phyloP scores from a whole-genome alignment of 2,797 vertebrate species.

The Muraenolepis orangiensis region DNA sequence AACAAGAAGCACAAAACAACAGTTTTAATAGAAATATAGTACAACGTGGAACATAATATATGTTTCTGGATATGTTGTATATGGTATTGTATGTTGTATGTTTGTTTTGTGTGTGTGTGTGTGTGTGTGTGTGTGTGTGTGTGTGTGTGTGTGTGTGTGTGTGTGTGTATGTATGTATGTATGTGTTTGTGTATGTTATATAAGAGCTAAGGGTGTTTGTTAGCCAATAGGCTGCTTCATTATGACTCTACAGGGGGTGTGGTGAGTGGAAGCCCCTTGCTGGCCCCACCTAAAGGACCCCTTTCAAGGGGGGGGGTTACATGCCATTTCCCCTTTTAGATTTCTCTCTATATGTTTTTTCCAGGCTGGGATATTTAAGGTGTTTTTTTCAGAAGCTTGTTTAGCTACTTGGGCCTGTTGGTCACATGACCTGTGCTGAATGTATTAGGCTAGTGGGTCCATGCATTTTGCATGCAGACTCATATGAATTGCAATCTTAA shows the following conservation, averaged over 20 bases:
- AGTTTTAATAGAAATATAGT: background rate
- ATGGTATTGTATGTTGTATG: background rate
- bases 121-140: background rate
- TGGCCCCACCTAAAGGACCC: constrained; percentile 54
- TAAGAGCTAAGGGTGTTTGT: background rate
- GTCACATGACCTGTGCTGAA: background rate
- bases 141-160: background rate
- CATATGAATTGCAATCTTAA: background rate
- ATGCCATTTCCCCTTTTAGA: constrained; percentile 48
- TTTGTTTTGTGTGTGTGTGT: background rate
- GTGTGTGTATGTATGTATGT: background rate
- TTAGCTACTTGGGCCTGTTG: background rate
- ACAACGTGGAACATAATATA: background rate
- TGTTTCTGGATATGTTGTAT: background rate
- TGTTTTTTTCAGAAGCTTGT: background rate
- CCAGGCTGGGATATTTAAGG: constrained; percentile 20
- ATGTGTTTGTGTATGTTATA: background rate
- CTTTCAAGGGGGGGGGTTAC: constrained; percentile 52
- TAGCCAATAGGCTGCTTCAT: constrained; percentile 16
- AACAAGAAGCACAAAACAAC: background rate
- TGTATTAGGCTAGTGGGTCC: background rate
- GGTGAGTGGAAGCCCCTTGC: constrained; percentile 41
- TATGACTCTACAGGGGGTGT: constrained; percentile 32
- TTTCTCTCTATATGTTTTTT: constrained; percentile 22
- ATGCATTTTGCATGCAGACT: background rate